These are phyloP conservation scores for Thymelicus sylvestris DNA, from an alignment of 2,888 invertebrate genomes.

Conservation along the genomic window DNA sequence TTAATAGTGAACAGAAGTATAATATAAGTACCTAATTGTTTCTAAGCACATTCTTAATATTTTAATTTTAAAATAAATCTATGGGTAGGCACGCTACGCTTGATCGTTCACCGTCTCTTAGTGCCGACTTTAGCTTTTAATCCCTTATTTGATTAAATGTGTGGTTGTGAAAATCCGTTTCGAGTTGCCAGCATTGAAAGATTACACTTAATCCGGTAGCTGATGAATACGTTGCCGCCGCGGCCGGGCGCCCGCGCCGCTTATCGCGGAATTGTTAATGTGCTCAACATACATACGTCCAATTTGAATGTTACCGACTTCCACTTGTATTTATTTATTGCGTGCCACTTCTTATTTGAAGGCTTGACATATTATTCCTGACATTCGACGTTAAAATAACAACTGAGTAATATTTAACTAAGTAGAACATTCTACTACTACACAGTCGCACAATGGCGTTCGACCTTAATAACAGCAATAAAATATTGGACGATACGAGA, in stretches of 20 bases:
- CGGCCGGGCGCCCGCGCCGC: no score
- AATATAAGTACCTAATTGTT: no score
- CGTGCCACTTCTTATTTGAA: background rate
- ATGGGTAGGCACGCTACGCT: no score
- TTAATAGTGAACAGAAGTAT: no score
- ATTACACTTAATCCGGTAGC: background rate
- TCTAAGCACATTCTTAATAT: no score
- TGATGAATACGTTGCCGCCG: background rate
- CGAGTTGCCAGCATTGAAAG: background rate
- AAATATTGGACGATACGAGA: slow-evolving; percentile 60
- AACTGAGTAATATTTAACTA: background rate
- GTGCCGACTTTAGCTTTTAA: slow-evolving; percentile 35
- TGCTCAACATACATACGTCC: background rate
- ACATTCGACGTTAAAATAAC: background rate
- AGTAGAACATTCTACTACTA: background rate
- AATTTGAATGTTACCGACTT: background rate
- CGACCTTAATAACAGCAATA: slow-evolving; percentile 53
- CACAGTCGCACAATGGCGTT: background rate
- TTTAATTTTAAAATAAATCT: no score
- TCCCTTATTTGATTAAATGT: slow-evolving; percentile 43
- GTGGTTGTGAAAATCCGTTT: slow-evolving; percentile 39
- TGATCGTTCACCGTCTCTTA: background rate
- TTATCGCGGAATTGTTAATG: background rate
- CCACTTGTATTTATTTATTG: background rate
- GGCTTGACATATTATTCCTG: background rate